Percentiles rank a stretch among this genome's conserved stretches.
These are phyloP conservation scores for Spodoptera littoralis DNA, from an alignment of 2,888 invertebrate species.

Conservation along the genomic window DNA sequence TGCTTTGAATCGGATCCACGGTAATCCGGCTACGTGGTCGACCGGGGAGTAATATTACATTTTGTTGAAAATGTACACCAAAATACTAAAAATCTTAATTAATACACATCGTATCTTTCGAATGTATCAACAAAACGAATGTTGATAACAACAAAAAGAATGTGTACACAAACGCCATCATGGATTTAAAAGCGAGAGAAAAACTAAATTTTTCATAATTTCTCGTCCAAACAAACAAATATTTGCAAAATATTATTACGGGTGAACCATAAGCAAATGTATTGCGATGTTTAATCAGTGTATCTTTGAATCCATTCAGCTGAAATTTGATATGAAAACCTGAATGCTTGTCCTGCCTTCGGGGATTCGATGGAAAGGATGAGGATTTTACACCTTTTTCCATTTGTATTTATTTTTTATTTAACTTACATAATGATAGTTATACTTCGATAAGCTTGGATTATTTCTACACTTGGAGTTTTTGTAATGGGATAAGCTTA, in stretches of 20 bases:
- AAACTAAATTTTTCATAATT: conserved; percentile 31
- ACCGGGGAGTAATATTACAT: too few relatives aligned
- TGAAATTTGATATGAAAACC: conserved; percentile 63
- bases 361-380: conserved; percentile 35
- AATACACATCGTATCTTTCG: too few relatives aligned
- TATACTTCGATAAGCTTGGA: conserved; percentile 6
- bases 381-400: conserved; percentile 7
- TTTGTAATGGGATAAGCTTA: too few relatives aligned
- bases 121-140: too few relatives aligned
- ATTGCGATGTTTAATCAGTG: conserved; percentile 67
- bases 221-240: conserved; percentile 31
- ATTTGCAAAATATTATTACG: conserved; percentile 34
- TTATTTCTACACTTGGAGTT: background rate
- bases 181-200: conserved; percentile 17
- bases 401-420: conserved; percentile 27
- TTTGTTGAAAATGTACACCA: too few relatives aligned
- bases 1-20: too few relatives aligned
- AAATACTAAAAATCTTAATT: too few relatives aligned
- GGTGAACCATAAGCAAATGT: conserved; percentile 49
- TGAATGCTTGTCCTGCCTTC: conserved; percentile 35
- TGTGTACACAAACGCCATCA: conserved; percentile 23
- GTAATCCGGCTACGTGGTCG: too few relatives aligned
- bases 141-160: too few relatives aligned
- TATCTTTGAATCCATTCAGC: conserved; percentile 70
- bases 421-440: conserved; percentile 6